Evolutionary conservation across 2,888 invertebrate species (phyloP), one percentile per base, ranked within the genome.

Genomic region (Lasiommata megera): DNA sequence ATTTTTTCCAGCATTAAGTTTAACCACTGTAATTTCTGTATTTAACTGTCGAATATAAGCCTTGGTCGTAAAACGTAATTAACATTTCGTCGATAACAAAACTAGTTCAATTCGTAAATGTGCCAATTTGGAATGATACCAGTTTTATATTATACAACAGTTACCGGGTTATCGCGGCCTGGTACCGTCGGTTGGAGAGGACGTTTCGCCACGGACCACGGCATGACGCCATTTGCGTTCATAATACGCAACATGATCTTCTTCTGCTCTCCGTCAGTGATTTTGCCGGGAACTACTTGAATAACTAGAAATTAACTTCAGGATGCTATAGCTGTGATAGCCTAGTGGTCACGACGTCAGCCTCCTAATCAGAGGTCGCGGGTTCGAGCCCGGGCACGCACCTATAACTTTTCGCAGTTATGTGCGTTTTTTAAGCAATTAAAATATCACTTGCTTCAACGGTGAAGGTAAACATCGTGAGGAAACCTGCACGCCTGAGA

Each of bases 31-130:
- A 46, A 51, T 38, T 51, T 50, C 50, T 3, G 16, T 5, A 28
- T 38, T 51, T 51, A 51, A 51, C 38, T 51, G 50, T 28, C 38
- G 37, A 28, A 18, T 18, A 38, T 50, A 50, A 50, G 38, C 50
- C 16, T 18, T 6, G 28, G 11, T 38, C 50, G 50, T 51, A 38
- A 51, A 51, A 38, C 38, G 50, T 51, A 51, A 51, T 51, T 28
- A 51, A 29, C 50, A 38, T 28, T 38, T 28, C 12, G 23, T 37
- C 50, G 50, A 51, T 51, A 51, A 38, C 50, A 29, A 38, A 51
- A 38, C 38, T 38, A 51, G 38, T 29, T 38, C 28, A 29, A 12
- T 38, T 16, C 28, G 50, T 16, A 11, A 51, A 51, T 28, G 38
- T 51, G 38, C 38, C 50, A 38, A 51, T 51, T 38, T 51, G 23